A percentile compares a stretch with the other conserved stretches of the same genome.
phyloP scores from a whole-genome alignment of 2,113 vertebrate species.

The Hippocampus barbouri region DNA sequence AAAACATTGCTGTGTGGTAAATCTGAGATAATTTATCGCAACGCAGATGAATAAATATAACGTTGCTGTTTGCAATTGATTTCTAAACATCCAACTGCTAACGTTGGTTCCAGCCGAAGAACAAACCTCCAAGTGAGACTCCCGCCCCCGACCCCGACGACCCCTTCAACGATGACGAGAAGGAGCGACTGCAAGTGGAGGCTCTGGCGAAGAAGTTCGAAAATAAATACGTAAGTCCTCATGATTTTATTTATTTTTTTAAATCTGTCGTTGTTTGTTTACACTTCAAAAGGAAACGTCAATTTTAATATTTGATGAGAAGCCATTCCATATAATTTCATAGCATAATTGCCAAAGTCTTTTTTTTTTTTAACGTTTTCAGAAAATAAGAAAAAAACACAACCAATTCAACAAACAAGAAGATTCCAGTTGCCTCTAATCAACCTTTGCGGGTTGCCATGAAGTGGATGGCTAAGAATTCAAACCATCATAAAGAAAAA shows the following conservation, averaged over 20 bases:
- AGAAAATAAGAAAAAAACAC: background rate
- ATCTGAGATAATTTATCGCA: too few species aligned
- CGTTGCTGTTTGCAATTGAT: background rate
- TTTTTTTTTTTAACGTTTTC: background rate
- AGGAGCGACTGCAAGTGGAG: conserved; percentile 84
- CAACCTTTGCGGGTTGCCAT: background rate
- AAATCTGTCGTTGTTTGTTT: background rate
- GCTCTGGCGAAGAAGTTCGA: conserved; percentile 92
- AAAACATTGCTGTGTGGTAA: too few species aligned
- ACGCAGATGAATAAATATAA: too few species aligned
- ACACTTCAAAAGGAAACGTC: background rate
- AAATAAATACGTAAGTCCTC: conserved; percentile 92
- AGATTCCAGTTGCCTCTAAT: background rate
- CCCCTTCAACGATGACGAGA: conserved; percentile 83
- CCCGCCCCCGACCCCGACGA: conserved; percentile 62
- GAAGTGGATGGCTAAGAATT: background rate
- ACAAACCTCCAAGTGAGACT: conserved; percentile 28
- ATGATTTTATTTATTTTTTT: background rate
- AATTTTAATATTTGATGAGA: background rate
- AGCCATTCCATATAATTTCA: background rate
- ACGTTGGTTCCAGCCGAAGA: conserved; percentile 51
- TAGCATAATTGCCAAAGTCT: background rate
- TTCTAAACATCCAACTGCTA: background rate
- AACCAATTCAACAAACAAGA: background rate
- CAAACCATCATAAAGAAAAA: background rate